Evolutionary conservation across 2,888 invertebrate species (phyloP), one percentile per base, ranked within the genome.

Genomic region (Punctoribates punctum): DNA sequence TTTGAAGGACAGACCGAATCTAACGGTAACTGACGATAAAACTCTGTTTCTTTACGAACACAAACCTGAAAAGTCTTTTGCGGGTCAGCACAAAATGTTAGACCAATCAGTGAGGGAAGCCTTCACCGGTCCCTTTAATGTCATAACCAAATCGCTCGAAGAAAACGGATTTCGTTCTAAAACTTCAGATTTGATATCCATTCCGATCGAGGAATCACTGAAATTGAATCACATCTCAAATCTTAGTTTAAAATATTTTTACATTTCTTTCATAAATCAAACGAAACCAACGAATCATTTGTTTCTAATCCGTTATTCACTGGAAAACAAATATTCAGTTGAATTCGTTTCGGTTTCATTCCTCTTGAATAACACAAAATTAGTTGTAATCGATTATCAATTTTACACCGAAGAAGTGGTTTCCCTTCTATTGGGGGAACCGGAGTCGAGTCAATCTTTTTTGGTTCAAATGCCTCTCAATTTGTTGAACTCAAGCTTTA

Each of bases 71-170:
- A 89, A 88, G 79, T 96, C 96, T 0, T 85, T 96, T 73, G 86
- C 93, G 13, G 94, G 94, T 82, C 90, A 94, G 79, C 90, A 92
- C 81, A 88, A 88, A 65, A 88, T 88, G 82, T 85, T 95, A 79
- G 88, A 89, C 79, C 84, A 86, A 75, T 86, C 88, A 2, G 86
- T 93, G 27, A 85, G 87, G n/a, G 85, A 87, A 74, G 88, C 92
- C 8, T 92, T 92, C 83, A 79, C 79, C 73, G 79, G 78, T 46
- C 77, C 80, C n/a, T 78, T 78, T 75, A 86, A 88, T 80, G 72
- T 79, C 8, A 65, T 79, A 15, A 54, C 75, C 5, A 42, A 77
- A n/a, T 76, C 77, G 5, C 54, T 77, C 11, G 34, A 25, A 13
- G 25, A 54, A 13, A 75, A 70, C 13, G 70, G 70, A 0, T 25